phyloP scores from a whole-genome alignment of 2,888 invertebrate genomes.

The Drosophila mettleri region DNA sequence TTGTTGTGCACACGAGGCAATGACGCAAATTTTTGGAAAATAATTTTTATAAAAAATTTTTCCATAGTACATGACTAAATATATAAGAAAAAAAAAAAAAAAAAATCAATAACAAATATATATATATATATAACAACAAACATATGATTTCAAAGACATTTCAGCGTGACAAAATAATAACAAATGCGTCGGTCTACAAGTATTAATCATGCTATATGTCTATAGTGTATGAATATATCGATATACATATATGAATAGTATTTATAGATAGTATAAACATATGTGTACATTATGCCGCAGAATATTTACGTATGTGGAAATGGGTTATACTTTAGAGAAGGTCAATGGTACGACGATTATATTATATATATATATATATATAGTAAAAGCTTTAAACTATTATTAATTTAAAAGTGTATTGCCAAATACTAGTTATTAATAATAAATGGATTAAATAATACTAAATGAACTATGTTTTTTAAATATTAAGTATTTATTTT shows the following conservation, averaged over 20 bases:
- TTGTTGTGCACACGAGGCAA: slow-evolving; percentile 6
- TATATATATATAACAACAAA: not conserved
- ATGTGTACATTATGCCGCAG: slow-evolving; percentile 7
- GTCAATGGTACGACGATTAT: slow-evolving; percentile 34
- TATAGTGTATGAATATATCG: slow-evolving; percentile 23
- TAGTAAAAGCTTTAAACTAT: not conserved
- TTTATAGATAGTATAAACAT: slow-evolving; percentile 23
- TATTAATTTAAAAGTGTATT: not conserved
- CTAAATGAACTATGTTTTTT: not conserved
- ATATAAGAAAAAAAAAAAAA: slow-evolving; percentile 11
- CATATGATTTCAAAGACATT: slow-evolving; percentile 38
- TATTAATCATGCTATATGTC: slow-evolving; percentile 50
- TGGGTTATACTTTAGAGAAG: slow-evolving; percentile 23
- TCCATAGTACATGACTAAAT: slow-evolving; percentile 26
- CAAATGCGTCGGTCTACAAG: slow-evolving; percentile 23
- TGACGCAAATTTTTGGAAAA: slow-evolving; percentile 55
- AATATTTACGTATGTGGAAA: not conserved
- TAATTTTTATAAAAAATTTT: slow-evolving; percentile 16
- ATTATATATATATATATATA: not conserved
- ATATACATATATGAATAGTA: slow-evolving; percentile 1
- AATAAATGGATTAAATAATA: not conserved
- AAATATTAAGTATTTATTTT: not conserved
- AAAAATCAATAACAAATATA: no score
- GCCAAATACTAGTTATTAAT: not conserved
- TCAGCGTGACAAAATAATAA: slow-evolving; percentile 27